These are phyloP conservation scores for Falcaria lacertinaria DNA, from an alignment of 2,888 invertebrate genomes.

Conservation along the genomic window DNA sequence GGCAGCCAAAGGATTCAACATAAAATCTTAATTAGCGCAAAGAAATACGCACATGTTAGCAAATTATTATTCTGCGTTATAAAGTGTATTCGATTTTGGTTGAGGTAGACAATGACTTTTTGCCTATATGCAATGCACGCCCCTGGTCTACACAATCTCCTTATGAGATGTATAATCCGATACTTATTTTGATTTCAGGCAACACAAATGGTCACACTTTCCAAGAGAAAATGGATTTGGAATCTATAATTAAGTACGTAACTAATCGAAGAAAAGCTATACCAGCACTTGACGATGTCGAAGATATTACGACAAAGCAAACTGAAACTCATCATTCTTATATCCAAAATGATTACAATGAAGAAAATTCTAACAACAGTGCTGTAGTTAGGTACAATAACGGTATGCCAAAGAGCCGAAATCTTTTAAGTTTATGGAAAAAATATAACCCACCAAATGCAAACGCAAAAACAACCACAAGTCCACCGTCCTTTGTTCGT, in stretches of 20 bases:
- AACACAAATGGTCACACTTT: neutral
- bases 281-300: neutral
- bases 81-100: too few relatives aligned
- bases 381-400: neutral
- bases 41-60: too few relatives aligned
- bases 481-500: neutral
- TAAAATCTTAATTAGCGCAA: too few relatives aligned
- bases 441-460: neutral
- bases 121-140: too few relatives aligned
- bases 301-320: neutral
- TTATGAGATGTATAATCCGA: too few relatives aligned
- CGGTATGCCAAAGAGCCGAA: neutral
- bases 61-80: too few relatives aligned
- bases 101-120: too few relatives aligned
- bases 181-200: neutral
- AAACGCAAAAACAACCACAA: neutral
- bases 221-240: neutral
- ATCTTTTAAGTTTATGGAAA: neutral
- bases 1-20: too few relatives aligned
- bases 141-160: too few relatives aligned
- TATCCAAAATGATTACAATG: slow-evolving; percentile 2
- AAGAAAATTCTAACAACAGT: neutral
- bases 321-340: neutral
- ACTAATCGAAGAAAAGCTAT: neutral
- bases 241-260: neutral